Evolutionary conservation across 2,888 invertebrate genomes (phyloP).

Genomic region (Cryptophagus acutangulus): DNA sequence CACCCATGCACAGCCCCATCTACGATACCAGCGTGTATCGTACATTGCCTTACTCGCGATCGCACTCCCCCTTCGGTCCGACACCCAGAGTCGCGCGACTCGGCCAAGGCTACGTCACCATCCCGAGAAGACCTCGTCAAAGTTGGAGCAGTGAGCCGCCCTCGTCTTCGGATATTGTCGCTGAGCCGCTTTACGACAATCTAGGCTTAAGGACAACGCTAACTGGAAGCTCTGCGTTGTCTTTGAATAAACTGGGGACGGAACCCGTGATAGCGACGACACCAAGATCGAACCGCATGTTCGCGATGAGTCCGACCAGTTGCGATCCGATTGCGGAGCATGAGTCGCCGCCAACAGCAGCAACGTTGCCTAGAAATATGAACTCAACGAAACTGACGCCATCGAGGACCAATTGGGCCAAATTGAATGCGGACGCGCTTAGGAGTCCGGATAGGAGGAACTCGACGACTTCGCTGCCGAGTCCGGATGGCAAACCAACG

Average conservation of each 20-base stretch:
- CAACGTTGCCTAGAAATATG: conserved; percentile 42
- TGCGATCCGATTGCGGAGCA: conserved; percentile 53
- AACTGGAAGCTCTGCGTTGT: conserved; percentile 76
- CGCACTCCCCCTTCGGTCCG: conserved; percentile 70
- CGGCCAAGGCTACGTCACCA: conserved; percentile 76
- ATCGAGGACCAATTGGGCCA: conserved; percentile 44
- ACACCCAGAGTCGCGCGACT: conserved; percentile 49
- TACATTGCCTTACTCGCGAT: conserved; percentile 73
- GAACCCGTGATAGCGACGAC: conserved; percentile 55
- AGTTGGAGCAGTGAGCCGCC: conserved; percentile 62
- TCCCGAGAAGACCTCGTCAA: conserved; percentile 76
- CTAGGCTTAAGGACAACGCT: conserved; percentile 79
- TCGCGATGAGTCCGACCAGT: conserved; percentile 43
- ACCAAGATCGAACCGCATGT: conserved; percentile 46
- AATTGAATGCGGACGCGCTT: conserved; percentile 46
- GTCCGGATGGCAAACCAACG: conserved; percentile 33
- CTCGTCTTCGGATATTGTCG: conserved; percentile 41
- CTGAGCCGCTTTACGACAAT: conserved; percentile 82
- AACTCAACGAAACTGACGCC: conserved; percentile 30
- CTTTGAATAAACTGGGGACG: conserved; percentile 66
- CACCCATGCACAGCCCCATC: conserved; percentile 59
- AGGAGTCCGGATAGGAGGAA: conserved; percentile 49
- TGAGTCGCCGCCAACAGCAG: conserved; percentile 49
- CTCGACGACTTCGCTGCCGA: conserved; percentile 36
- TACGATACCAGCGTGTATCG: conserved; percentile 65